These are phyloP conservation scores for Dunckerocampus dactyliophorus DNA, from an alignment of 2,113 vertebrate species.

Conservation along the genomic window DNA sequence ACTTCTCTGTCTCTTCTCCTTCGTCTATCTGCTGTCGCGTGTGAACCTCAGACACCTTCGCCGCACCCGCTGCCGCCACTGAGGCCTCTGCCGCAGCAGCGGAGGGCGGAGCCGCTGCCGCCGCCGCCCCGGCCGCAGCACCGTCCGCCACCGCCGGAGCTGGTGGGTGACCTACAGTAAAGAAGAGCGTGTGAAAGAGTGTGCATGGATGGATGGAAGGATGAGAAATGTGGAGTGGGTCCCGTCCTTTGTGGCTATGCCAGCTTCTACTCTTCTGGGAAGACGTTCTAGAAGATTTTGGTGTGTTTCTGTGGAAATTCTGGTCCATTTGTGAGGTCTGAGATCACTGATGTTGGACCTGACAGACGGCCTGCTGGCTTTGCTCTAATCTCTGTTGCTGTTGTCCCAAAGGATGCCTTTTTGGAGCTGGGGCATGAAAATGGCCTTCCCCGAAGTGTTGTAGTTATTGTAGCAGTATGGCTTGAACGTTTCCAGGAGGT, in stretches of 20 bases:
- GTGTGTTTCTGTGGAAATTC: too few species aligned
- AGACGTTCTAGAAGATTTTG: too few species aligned
- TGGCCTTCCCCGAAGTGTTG: too few species aligned
- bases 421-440: too few species aligned
- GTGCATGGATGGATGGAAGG: conserved; percentile 10
- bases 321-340: too few species aligned
- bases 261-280: not conserved
- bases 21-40: conserved; percentile 16
- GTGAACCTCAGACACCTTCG: conserved; percentile 85
- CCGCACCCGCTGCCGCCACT: conserved; percentile 84
- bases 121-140: conserved; percentile 82
- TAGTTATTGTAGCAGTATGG: too few species aligned
- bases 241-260: not conserved
- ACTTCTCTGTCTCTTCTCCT: conserved; percentile 17
- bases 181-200: conserved; percentile 10
- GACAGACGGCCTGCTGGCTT: too few species aligned
- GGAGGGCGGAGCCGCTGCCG: conserved; percentile 82
- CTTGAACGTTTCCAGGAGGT: too few species aligned
- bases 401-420: too few species aligned
- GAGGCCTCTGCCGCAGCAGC: conserved; percentile 80
- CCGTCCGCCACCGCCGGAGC: conserved; percentile 70
- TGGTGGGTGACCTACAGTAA: conserved; percentile 54
- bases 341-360: too few species aligned
- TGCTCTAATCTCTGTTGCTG: too few species aligned
- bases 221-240: not conserved